These are phyloP conservation scores for Syndactyla subalaris DNA, from an alignment of 2,797 vertebrate species.

Conservation along the genomic window DNA sequence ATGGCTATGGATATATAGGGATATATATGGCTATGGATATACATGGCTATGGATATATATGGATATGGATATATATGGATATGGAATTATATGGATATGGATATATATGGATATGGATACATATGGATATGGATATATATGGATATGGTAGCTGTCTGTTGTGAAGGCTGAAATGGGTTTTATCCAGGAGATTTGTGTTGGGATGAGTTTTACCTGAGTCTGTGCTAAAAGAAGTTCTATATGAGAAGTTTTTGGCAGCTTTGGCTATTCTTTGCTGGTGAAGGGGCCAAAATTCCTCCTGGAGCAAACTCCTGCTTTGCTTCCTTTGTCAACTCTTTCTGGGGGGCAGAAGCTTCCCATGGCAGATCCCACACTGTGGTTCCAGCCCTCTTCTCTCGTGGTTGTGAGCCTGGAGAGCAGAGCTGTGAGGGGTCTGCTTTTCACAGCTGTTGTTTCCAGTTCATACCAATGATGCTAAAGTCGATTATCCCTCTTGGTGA, in stretches of 20 bases:
- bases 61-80: too few relatives aligned
- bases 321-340: background rate
- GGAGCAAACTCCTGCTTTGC: background rate
- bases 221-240: background rate
- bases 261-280: background rate
- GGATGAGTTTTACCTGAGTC: background rate
- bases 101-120: too few relatives aligned
- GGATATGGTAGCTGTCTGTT: background rate
- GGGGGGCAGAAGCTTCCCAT: background rate
- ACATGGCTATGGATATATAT: too few relatives aligned
- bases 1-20: too few relatives aligned
- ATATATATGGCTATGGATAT: too few relatives aligned
- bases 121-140: too few relatives aligned
- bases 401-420: background rate
- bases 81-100: too few relatives aligned
- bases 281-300: background rate
- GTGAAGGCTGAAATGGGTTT: accelerated
- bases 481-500: background rate
- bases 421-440: background rate
- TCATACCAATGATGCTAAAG: background rate
- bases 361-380: background rate
- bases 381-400: accelerated
- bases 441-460: background rate
- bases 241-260: background rate
- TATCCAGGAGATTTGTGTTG: background rate